These are phyloP conservation scores for Cataglyphis hispanica DNA, from an alignment of 1,140 invertebrate species.

Conservation along the genomic window DNA sequence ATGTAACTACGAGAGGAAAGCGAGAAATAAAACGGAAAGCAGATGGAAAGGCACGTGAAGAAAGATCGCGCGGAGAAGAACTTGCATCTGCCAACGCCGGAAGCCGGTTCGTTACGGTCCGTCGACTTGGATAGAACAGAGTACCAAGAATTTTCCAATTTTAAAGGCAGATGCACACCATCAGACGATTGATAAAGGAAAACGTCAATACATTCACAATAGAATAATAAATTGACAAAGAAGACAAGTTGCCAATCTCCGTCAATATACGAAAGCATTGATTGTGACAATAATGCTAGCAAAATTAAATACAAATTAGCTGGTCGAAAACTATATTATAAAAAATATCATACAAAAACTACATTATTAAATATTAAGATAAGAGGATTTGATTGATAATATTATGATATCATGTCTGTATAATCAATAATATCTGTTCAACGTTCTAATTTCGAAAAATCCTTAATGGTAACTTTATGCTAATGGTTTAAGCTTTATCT, in stretches of 20 bases:
- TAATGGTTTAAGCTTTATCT: background rate
- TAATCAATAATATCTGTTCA: background rate
- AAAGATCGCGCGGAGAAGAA: conserved; percentile 33
- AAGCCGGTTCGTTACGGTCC: conserved; percentile 69
- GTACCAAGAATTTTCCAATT: conserved; percentile 76
- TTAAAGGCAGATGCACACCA: conserved; percentile 75
- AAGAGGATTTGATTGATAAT: background rate
- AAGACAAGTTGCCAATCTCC: background rate
- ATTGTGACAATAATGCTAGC: background rate
- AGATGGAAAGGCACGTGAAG: conserved; percentile 41
- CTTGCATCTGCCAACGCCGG: conserved; percentile 55
- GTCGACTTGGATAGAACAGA: conserved; percentile 61
- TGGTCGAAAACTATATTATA: background rate
- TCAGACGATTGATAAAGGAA: conserved; percentile 1
- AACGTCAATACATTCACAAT: conserved; percentile 23
- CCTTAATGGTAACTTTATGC: conserved; percentile 13
- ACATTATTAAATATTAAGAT: conserved; percentile 2
- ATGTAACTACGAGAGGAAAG: conserved; percentile 56
- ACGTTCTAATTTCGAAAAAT: background rate
- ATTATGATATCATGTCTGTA: background rate
- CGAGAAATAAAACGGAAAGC: conserved; percentile 19
- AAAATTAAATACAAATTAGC: background rate
- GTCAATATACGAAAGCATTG: background rate
- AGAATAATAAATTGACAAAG: conserved; percentile 67
- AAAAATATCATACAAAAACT: background rate